These are phyloP conservation scores for Cordilura impudica DNA, from an alignment of 2,888 invertebrate genomes.

Conservation along the genomic window DNA sequence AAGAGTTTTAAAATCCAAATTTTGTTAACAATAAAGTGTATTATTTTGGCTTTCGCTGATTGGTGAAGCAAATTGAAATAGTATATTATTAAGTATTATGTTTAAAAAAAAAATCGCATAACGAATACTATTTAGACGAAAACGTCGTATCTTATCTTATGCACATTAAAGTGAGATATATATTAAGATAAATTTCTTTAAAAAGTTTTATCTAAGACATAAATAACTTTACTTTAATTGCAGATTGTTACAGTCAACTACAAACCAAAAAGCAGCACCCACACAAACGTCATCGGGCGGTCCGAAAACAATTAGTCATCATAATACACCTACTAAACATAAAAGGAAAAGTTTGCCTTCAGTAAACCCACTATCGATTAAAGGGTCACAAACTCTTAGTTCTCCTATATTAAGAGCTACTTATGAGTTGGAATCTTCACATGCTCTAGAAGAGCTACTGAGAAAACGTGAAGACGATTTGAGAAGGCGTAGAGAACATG, in stretches of 20 bases:
- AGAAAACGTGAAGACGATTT: conserved; percentile 79
- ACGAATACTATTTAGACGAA: conserved; percentile 1
- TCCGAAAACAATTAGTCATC: conserved; percentile 26
- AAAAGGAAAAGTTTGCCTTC: conserved; percentile 20
- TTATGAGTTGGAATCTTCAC: conserved; percentile 68
- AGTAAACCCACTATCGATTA: neutral
- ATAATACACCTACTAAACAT: conserved; percentile 46
- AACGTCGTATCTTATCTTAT: neutral
- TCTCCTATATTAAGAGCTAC: conserved; percentile 66
- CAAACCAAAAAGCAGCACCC: conserved; percentile 11
- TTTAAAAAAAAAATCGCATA: neutral
- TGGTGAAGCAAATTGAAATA: no score
- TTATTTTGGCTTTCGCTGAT: no score
- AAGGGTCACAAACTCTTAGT: conserved; percentile 6
- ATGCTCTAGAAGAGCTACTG: conserved; percentile 70
- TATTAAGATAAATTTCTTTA: conserved; percentile 10
- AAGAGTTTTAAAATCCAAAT: no score
- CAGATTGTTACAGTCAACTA: conserved; percentile 52
- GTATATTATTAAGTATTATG: no score
- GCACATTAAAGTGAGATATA: neutral
- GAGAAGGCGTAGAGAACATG: conserved; percentile 78
- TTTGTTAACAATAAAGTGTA: no score
- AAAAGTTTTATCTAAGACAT: neutral
- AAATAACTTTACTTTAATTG: conserved; percentile 25
- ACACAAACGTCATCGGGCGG: conserved; percentile 12